These are phyloP conservation scores for Pachycephala philippinensis DNA, from an alignment of 2,113 vertebrate genomes.

Conservation along the genomic window DNA sequence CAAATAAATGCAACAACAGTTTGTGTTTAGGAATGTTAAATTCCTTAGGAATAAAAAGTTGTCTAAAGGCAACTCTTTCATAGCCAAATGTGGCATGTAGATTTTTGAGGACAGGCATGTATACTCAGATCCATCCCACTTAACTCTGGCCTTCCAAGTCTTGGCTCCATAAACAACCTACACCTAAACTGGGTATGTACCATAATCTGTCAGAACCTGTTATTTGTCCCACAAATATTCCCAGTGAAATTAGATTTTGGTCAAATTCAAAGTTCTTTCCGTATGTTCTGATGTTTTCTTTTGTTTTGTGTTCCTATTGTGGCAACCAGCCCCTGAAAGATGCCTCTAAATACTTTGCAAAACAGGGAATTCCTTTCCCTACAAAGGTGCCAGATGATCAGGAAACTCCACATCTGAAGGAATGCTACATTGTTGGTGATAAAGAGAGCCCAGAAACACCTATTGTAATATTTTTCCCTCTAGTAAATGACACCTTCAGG, in stretches of 20 bases:
- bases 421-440: conserved; percentile 73
- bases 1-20: background rate
- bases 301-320: background rate
- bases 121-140: background rate
- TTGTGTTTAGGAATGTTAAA: background rate
- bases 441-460: conserved; percentile 66
- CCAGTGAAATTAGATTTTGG: background rate
- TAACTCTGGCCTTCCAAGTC: background rate
- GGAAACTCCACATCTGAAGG: conserved; percentile 64
- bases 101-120: background rate
- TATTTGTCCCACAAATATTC: background rate
- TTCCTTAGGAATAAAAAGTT: background rate
- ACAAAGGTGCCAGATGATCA: conserved; percentile 54
- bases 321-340: conserved; percentile 70
- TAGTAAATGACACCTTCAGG: conserved; percentile 75
- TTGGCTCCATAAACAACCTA: background rate
- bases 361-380: conserved; percentile 76
- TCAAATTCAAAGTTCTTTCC: background rate
- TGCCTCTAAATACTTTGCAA: conserved; percentile 71
- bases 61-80: background rate
- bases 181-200: background rate
- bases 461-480: conserved; percentile 74
- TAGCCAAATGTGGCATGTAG: background rate
- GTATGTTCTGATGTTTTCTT: background rate
- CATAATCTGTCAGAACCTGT: background rate